These are phyloP conservation scores for Chaetophractus vellerosus DNA, from an alignment of 2,797 vertebrate genomes.

Conservation along the genomic window DNA sequence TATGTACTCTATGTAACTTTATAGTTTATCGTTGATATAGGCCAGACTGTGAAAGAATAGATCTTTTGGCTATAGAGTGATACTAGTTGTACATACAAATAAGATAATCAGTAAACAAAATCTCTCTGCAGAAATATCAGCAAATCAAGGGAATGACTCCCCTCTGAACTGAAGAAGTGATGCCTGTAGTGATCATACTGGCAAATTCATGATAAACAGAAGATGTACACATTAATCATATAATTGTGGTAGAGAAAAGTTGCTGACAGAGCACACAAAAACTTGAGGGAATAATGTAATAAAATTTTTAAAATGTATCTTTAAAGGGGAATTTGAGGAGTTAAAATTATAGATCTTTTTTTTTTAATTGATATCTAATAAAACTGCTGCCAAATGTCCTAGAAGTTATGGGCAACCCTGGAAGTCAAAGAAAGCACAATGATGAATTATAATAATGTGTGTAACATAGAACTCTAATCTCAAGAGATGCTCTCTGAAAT, in stretches of 20 bases:
- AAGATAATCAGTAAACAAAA: conserved; percentile 61
- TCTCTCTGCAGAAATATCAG: conserved; percentile 2
- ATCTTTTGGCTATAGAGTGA: neutral
- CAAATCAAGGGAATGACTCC: conserved; percentile 55
- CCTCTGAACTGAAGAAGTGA: neutral
- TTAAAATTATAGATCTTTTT: neutral
- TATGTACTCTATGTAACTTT: neutral
- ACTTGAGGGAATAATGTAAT: fast-evolving
- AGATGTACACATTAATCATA: neutral
- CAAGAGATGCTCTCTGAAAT: neutral
- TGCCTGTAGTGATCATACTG: neutral
- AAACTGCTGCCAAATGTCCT: neutral
- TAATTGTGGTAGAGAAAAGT: neutral
- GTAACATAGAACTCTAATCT: neutral
- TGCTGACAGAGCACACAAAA: fast-evolving
- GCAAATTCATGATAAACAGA: neutral
- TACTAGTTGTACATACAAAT: neutral
- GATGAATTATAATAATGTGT: neutral
- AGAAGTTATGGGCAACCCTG: neutral
- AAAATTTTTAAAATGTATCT: neutral
- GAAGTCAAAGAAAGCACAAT: neutral
- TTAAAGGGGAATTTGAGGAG: neutral
- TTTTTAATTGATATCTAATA: neutral
- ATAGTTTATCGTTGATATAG: neutral
- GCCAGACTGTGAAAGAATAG: conserved; percentile 14